These are phyloP conservation scores for Oceanodroma tethys DNA, from an alignment of 2,113 vertebrate species.

Conservation along the genomic window DNA sequence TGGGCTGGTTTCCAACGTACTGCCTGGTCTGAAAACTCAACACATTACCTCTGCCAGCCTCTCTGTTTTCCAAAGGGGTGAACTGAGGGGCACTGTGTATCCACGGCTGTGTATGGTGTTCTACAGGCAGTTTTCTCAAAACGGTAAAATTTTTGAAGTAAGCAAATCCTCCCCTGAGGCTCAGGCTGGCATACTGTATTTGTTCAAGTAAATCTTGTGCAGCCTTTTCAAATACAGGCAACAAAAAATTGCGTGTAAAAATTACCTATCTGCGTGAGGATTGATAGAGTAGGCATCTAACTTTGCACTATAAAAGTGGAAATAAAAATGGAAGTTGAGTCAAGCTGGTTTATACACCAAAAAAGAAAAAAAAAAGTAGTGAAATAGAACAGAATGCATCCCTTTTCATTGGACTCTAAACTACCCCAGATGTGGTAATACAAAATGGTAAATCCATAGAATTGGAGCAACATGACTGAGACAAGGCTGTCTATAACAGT, in stretches of 20 bases:
- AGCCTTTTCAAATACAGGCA: not conserved
- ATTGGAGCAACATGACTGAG: not conserved
- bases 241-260: not conserved
- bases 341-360: not conserved
- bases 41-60: not conserved
- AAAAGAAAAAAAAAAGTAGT: not conserved
- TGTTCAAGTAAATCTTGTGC: not conserved
- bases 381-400: not conserved
- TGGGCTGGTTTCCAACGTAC: not conserved
- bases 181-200: not conserved
- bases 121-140: not conserved
- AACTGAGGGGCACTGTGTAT: not conserved
- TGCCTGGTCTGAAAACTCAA: not conserved
- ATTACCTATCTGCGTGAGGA: not conserved
- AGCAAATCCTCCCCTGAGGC: not conserved
- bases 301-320: not conserved
- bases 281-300: not conserved
- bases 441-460: not conserved
- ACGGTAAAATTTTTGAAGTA: not conserved
- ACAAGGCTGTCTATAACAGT: not conserved
- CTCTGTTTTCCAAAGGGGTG: not conserved
- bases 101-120: rapidly evolving
- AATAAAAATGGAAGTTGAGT: not conserved
- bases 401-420: not conserved
- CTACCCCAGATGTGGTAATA: not conserved